Evolutionary conservation across 2,888 invertebrate species (phyloP).

Genomic region (Congeria kusceri): DNA sequence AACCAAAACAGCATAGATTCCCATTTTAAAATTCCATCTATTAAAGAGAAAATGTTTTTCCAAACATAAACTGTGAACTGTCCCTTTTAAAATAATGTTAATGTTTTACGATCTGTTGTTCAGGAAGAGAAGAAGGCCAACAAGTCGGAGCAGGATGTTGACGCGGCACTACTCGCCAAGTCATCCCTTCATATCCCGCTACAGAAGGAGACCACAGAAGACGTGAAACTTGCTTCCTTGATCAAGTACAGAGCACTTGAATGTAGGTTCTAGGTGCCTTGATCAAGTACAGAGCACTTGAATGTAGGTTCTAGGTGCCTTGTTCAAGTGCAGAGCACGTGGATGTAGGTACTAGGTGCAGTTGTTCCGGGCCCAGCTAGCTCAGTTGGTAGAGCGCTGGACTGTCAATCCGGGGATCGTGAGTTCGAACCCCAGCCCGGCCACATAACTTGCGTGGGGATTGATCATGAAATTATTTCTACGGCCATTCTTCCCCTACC

Average conservation of each 20-base stretch:
- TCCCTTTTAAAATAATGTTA: no score
- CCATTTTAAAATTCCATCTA: no score
- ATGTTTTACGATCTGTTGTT: constrained; percentile 67
- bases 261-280: constrained; percentile 84
- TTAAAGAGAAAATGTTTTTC: no score
- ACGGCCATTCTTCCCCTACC: no score
- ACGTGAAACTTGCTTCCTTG: constrained; percentile 92
- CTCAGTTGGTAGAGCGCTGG: no score
- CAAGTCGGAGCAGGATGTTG: constrained; percentile 89
- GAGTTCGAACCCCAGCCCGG: no score
- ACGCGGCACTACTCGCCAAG: constrained; percentile 90
- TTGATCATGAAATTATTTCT: no score
- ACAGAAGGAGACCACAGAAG: constrained; percentile 92
- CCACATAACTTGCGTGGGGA: no score
- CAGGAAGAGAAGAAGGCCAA: constrained; percentile 91
- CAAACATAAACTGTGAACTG: no score
- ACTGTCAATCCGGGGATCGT: no score
- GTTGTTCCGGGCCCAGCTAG: no score
- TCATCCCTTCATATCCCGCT: constrained; percentile 92
- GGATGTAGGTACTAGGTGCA: constrained; percentile 71
- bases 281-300: constrained; percentile 75
- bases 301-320: constrained; percentile 69
- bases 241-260: constrained; percentile 77
- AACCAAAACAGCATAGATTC: background rate
- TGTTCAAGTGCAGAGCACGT: constrained; percentile 85